A percentile compares a stretch with the other conserved stretches of the same genome.
Conservation (phyloP, 2,797 vertebrate genomes). For the Sparidentex hasta region DNA sequence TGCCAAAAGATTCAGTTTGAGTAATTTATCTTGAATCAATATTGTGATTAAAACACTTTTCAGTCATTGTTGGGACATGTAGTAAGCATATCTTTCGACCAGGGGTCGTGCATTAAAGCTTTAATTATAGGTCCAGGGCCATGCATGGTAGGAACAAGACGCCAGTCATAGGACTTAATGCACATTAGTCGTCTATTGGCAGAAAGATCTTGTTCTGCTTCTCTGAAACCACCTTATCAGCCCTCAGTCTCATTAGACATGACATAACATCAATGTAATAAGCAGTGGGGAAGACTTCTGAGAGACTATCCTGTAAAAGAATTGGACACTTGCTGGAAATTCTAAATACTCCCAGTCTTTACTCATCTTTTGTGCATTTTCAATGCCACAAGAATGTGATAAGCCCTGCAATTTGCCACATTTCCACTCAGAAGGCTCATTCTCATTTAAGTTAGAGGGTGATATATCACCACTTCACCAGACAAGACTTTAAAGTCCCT, state of each 20-base stretch:
- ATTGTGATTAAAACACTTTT: neutral
- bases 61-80: too few relatives aligned
- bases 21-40: neutral
- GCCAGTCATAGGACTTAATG: conserved; percentile 5
- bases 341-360: neutral
- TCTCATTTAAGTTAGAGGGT: neutral
- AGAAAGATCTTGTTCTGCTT: neutral
- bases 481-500: neutral
- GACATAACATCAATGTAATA: neutral
- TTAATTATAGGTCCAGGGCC: neutral
- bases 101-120: neutral
- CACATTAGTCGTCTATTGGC: neutral
- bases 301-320: neutral
- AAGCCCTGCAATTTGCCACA: neutral
- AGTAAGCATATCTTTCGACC: neutral
- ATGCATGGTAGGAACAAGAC: neutral
- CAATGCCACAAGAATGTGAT: neutral
- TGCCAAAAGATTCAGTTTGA: neutral
- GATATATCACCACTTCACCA: neutral
- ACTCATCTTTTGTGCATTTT: neutral
- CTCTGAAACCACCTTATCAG: neutral
- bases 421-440: neutral
- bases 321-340: neutral
- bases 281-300: neutral
- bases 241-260: neutral